A percentile compares a stretch with the other conserved stretches of the same genome.
These are phyloP conservation scores for Lepisosteus osseus DNA, from an alignment of 2,113 vertebrate species.

Conservation along the genomic window DNA sequence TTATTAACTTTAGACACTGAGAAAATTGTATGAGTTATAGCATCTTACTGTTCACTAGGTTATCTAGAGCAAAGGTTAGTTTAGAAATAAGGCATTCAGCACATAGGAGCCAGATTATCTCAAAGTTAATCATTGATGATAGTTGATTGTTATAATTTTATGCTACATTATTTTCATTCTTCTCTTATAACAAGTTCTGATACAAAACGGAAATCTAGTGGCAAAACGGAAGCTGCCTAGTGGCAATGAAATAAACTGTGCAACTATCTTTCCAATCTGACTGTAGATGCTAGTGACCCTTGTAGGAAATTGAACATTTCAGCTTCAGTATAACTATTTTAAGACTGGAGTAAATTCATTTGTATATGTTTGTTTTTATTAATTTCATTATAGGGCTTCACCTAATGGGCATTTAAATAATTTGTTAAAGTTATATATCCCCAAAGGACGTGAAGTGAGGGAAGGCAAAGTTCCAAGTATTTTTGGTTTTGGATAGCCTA, in stretches of 20 bases:
- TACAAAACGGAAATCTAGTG: slow-evolving; percentile 24
- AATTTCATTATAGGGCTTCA: slow-evolving; percentile 5
- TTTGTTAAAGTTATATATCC: not conserved
- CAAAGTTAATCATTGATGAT: too few relatives aligned
- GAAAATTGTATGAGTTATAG: too few relatives aligned
- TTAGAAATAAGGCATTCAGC: too few relatives aligned
- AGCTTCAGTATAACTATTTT: slow-evolving; percentile 3
- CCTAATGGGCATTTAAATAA: not conserved
- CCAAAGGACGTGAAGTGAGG: not conserved
- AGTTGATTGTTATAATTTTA: not conserved
- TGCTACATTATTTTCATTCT: slow-evolving; percentile 16
- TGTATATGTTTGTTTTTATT: not conserved
- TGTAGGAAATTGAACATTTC: slow-evolving; percentile 20
- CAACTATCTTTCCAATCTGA: slow-evolving; percentile 2
- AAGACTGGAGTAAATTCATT: not conserved
- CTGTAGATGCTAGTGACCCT: slow-evolving; percentile 8
- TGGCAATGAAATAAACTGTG: slow-evolving; percentile 25
- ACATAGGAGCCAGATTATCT: too few relatives aligned
- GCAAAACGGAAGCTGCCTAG: not conserved
- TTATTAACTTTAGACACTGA: not conserved
- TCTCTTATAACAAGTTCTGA: slow-evolving; percentile 13
- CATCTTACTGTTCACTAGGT: too few relatives aligned
- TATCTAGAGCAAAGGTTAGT: too few relatives aligned
- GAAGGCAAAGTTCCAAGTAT: too few relatives aligned
- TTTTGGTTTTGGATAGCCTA: too few relatives aligned